Base-by-base conservation (phyloP, 2,797 vertebrate genomes). In the Poecilia picta region DNA sequence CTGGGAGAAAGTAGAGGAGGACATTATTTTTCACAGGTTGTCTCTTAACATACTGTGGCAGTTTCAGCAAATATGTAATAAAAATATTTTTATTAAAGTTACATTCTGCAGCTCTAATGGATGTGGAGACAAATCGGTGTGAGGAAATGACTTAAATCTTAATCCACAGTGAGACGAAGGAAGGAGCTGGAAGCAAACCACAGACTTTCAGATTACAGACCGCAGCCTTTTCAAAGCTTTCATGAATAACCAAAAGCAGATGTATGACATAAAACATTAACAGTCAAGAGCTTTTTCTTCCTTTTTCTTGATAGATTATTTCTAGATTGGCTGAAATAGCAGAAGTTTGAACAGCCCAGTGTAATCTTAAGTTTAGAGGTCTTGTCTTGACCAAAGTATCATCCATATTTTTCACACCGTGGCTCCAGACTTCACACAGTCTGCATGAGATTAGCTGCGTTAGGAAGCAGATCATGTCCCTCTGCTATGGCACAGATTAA, bases 241-340 rank as follows among this genome's bases (percentile, higher is more conserved):
- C 82, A 78, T 36, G 33, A 47, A 46, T 73, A 49, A 83, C 68
- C 39, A 47, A 71, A 79, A 76, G 55, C 18, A 71, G 25, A n/a
- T 43, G 36, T 31, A 18, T 16, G 7, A 49, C 2, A 20, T 5
- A 53, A 46, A 39, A 0, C 72, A 66, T 70, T 23, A 31, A 36
- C 10, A 75, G 55, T 25, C 46, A 64, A 47, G 0, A 20, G 0
- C 16, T 51, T 62, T 71, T 73, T 33, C 8, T 46, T 78, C 12
- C 12, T 62, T 79, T 76, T 59, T 8, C 73, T 73, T 72, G 43
- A 45, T 13, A 28, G 6, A 70, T 74, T 31, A 45, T 49, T 70
- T 81, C 10, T 49, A 25, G n/a, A 23, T 80, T 72, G 47, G 20
- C 43, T 84, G 3, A 73, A 49, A 36, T 55, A 46, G n/a, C 4